Conservation (phyloP, 1,140 invertebrate genomes). For the Solenopsis invicta region DNA sequence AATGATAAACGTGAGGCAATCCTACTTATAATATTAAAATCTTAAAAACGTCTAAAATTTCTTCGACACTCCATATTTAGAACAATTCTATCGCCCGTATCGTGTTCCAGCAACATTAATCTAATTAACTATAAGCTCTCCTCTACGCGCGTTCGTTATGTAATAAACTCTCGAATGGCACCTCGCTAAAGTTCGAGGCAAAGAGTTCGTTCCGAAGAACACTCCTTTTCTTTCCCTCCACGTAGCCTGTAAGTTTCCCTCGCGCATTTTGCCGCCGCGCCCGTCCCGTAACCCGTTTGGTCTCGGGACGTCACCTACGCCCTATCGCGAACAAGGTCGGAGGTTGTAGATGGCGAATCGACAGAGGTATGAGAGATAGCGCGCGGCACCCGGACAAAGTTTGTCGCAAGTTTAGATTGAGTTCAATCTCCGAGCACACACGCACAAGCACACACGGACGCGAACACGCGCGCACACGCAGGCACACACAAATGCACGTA, state of each 20-base stretch:
- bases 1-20: not conserved
- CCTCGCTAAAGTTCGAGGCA: not conserved
- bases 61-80: not conserved
- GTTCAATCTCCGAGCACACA: constrained; percentile 72
- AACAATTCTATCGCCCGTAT: not conserved
- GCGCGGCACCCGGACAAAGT: constrained; percentile 58
- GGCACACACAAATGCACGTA: not conserved
- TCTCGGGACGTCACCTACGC: constrained; percentile 36
- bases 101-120: not conserved
- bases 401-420: constrained; percentile 80
- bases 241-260: not conserved
- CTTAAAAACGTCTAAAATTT: not conserved
- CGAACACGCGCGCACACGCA: not conserved
- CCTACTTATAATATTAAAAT: not conserved
- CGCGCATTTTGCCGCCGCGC: not conserved
- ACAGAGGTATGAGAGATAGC: constrained; percentile 77
- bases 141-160: not conserved
- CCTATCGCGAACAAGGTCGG: constrained; percentile 66
- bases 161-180: constrained; percentile 8
- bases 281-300: constrained; percentile 26
- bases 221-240: not conserved
- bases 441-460: not conserved
- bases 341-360: constrained; percentile 69
- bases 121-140: not conserved
- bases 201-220: not conserved